Evolutionary conservation across 2,888 invertebrate species (phyloP), one percentile per base, ranked within the genome.

Genomic region (Subacronicta megacephala): DNA sequence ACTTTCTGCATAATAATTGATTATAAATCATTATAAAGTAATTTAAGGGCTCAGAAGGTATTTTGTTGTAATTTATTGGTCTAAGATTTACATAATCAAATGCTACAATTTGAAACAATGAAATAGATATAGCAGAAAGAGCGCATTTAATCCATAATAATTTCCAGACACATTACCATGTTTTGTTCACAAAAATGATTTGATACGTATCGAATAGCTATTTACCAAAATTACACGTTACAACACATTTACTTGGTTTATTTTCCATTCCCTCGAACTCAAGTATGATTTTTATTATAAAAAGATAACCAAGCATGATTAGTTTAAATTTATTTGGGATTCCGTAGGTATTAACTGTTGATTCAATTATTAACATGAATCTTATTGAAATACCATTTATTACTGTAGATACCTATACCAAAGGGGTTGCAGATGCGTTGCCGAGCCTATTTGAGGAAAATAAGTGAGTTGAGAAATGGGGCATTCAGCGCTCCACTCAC

Each of bases 191-290:
- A 77, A 87, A 89, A 90, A 87, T 86, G 82, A 85, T 87, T 88
- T 87, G 90, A 90, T 90, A 89, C 88, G 87, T 90, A 92, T 93
- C 92, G 87, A 90, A 93, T 89, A 88, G 90, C 86, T 89, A 90
- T 93, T 92, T 89, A 88, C 87, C 80, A 88, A 93, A 93, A 93
- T 93, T 93, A 93, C 83, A 93, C 75, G 92, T 90, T 92, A 84
- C 87, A 82, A 62, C 87, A 85, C 84, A 82, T 86, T 87, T 80
- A 85, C 87, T 89, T 89, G 85, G 81, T 90, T 92, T 92, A 89
- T 92, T 92, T 92, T 91, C 82, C 85, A 84, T 88, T 90, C 89
- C 85, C 83, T 82, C 82, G 84, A 84, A 90, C 90, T 87, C 87
- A 83, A 88, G 88, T 89, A 89, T 84, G 85, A 84, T 89, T 90